These are phyloP conservation scores for Onthophagus sagittarius DNA, from an alignment of 2,888 invertebrate genomes.

Conservation along the genomic window DNA sequence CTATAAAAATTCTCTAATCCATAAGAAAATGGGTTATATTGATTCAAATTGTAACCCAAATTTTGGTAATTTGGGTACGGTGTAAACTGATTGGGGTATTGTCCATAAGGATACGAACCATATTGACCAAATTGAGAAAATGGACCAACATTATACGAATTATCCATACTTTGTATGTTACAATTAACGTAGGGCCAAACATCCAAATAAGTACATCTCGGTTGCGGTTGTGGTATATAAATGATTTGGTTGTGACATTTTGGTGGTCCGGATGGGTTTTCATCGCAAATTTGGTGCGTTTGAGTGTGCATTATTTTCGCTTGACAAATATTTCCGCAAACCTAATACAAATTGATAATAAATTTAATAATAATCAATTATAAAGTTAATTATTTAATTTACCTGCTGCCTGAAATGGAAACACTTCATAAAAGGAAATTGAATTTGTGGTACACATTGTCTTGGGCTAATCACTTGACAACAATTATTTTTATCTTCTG, in stretches of 20 bases:
- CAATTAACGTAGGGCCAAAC: slow-evolving; percentile 46
- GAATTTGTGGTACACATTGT: slow-evolving; percentile 38
- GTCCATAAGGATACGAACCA: not conserved
- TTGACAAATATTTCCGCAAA: slow-evolving; percentile 42
- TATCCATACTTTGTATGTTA: slow-evolving; percentile 26
- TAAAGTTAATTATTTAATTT: not conserved
- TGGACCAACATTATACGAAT: not conserved
- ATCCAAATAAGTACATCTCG: slow-evolving; percentile 41
- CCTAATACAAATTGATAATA: not conserved
- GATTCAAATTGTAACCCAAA: not conserved
- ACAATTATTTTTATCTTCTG: slow-evolving; percentile 36
- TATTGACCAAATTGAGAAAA: not conserved
- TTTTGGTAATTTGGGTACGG: no score
- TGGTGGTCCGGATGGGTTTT: slow-evolving; percentile 24
- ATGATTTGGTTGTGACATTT: slow-evolving; percentile 39
- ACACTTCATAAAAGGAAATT: slow-evolving; percentile 40
- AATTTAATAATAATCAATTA: not conserved
- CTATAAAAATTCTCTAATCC: not conserved
- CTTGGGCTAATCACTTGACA: slow-evolving; percentile 45
- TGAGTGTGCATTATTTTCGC: slow-evolving; percentile 44
- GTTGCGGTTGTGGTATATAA: slow-evolving; percentile 44
- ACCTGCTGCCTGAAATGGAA: slow-evolving; percentile 41
- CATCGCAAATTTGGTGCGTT: slow-evolving; percentile 35
- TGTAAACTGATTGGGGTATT: not conserved
- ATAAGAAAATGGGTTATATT: not conserved